Conservation (phyloP, 2,797 vertebrate genomes). For the Telmatherina bonti region DNA sequence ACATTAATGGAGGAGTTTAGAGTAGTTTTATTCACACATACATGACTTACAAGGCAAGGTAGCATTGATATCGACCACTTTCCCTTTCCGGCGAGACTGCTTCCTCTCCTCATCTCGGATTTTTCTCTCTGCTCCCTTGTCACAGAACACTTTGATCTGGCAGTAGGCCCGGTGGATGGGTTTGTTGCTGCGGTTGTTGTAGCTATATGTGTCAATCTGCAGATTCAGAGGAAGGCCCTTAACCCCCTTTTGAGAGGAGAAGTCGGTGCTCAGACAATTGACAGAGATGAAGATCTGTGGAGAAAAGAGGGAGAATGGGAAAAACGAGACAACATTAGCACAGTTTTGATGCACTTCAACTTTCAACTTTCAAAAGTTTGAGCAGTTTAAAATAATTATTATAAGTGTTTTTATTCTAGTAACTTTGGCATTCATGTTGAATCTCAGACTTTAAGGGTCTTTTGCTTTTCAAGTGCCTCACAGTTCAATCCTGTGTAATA, state of each 20-base stretch:
- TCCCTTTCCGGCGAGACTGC: constrained; percentile 98
- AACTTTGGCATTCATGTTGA: neutral
- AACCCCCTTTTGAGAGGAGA: constrained; percentile 98
- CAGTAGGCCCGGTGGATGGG: constrained; percentile 96
- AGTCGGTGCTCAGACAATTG: constrained; percentile 98
- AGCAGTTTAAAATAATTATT: neutral
- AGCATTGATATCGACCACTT: constrained; percentile 86
- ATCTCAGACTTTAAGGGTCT: neutral
- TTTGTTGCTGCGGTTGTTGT: constrained; percentile 99
- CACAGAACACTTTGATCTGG: constrained; percentile 99
- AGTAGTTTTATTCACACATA: neutral
- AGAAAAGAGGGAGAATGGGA: neutral
- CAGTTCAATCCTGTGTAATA: constrained; percentile 25
- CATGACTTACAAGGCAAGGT: constrained; percentile 81
- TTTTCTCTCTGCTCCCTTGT: constrained; percentile 98
- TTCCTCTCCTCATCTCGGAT: constrained; percentile 98
- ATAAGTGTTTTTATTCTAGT: neutral
- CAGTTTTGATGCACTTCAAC: neutral
- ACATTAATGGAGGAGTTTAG: neutral
- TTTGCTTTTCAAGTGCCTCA: neutral
- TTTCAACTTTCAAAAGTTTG: neutral
- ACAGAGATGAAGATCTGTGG: constrained; percentile 98
- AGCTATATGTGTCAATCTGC: constrained; percentile 99
- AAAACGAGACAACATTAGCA: neutral
- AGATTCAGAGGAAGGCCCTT: constrained; percentile 97